Evolutionary conservation across 2,797 vertebrate species (phyloP), one percentile per base, ranked within the genome.

Genomic region (Acipenser ruthenus): DNA sequence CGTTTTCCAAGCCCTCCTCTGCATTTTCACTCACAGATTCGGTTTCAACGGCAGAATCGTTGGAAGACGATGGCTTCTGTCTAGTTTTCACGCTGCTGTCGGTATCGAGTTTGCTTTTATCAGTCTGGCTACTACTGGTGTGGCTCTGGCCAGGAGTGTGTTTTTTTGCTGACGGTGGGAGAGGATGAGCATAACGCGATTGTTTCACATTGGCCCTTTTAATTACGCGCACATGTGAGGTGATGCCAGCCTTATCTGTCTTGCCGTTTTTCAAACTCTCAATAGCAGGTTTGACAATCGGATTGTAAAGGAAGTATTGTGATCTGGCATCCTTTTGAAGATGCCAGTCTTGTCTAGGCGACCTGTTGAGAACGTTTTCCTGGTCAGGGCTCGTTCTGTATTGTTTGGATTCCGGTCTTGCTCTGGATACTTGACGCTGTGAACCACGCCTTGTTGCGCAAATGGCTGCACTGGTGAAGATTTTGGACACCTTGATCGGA

Each of bases 21-120:
- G 70, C 72, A 65, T 67, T 67, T 7, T 72, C 80, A 69, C 65
- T 67, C 65, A 74, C 75, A n/a, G 77, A 79, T 76, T 78, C 75
- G 6, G 82, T 83, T 73, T 85, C 81, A 71, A 78, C 71, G 48
- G 77, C 74, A 0, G 79, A 85, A 64, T 82, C 75, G 59, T 73
- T 65, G 7, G 76, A 84, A 72, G 65, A 71, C 63, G 73, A 71
- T 67, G 59, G 72, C n/a, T 60, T 72, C 4, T 37, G 23, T 37
- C 23, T 74, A 63, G 60, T 70, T 63, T 50, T 68, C 59, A 50
- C 69, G 8, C 64, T 6, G 53, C 65, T 69, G 67, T 73, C 68
- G 55, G 62, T 73, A 59, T 71, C 69, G 23, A 37, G 2, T 37
- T 37, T 37, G 23, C 2, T 37, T 37, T 37, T 37, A 37, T 37